Percentiles rank a stretch among this genome's conserved stretches.
phyloP scores from a whole-genome alignment of 2,113 vertebrate genomes.

The Phalacrocorax carbo region DNA sequence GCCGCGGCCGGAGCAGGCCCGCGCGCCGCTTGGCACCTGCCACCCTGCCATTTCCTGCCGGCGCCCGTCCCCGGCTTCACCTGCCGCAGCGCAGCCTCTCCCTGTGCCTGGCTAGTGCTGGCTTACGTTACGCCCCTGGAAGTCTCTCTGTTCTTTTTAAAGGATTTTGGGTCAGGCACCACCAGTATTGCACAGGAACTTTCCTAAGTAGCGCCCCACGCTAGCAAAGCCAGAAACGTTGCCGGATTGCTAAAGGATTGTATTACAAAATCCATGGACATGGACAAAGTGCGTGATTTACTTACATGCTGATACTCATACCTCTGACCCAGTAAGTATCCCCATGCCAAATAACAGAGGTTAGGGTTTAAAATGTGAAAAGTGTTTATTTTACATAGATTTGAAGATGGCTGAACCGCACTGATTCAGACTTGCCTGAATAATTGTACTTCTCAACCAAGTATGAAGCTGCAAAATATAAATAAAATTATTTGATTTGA shows the following conservation, averaged over 20 bases:
- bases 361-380: constrained; percentile 6
- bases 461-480: background rate
- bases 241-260: constrained; percentile 44
- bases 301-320: background rate
- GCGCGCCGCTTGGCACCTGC: background rate
- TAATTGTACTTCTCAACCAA: background rate
- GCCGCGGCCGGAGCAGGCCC: accelerated
- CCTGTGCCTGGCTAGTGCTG: accelerated
- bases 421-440: background rate
- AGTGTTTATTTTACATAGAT: background rate
- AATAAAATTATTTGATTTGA: background rate
- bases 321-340: constrained; percentile 41
- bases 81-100: background rate
- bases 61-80: background rate
- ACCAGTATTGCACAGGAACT: background rate
- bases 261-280: constrained; percentile 22
- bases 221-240: constrained; percentile 18
- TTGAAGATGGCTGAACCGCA: background rate
- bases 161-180: background rate
- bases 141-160: background rate
- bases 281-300: constrained; percentile 17
- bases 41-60: accelerated
- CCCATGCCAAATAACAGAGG: background rate
- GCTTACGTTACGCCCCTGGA: background rate
- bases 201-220: background rate